Percentiles rank a stretch among this genome's conserved stretches.
phyloP scores from a whole-genome alignment of 2,113 vertebrate genomes.

The Macrotus californicus region DNA sequence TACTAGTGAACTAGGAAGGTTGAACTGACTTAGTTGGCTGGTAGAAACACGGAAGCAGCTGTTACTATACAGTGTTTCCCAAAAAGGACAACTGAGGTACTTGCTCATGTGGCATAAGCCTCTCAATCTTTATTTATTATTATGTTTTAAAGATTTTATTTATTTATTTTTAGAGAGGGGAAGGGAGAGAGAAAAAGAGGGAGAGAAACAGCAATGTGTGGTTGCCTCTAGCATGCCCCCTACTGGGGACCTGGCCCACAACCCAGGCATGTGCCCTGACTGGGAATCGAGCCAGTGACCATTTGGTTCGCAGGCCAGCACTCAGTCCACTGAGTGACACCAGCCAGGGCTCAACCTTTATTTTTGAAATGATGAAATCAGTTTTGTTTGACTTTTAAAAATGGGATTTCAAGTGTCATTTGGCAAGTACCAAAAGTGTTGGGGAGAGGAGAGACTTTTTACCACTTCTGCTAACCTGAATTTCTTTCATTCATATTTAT shows the following conservation, averaged over 20 bases:
- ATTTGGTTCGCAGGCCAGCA: no score
- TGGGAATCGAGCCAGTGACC: no score
- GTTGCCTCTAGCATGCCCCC: no score
- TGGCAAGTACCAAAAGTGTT: neutral
- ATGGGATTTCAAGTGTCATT: neutral
- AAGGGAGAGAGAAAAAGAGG: no score
- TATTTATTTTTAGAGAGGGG: no score
- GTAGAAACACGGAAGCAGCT: neutral
- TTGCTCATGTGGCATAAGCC: neutral
- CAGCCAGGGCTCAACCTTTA: neutral
- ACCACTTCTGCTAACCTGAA: neutral
- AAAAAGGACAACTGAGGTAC: neutral
- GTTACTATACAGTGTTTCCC: neutral
- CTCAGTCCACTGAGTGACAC: no score
- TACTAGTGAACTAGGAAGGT: neutral
- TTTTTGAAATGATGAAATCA: neutral
- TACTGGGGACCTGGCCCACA: no score
- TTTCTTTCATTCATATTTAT: neutral
- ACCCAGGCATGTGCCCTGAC: no score
- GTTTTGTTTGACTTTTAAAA: neutral
- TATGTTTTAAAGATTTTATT: no score
- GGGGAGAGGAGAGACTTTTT: neutral
- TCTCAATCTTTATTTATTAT: neutral
- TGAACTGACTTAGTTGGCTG: neutral
- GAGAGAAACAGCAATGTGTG: no score